Percentiles rank a stretch among this genome's conserved stretches.
phyloP scores from a whole-genome alignment of 2,888 invertebrate species.

The Tridacna crocea region DNA sequence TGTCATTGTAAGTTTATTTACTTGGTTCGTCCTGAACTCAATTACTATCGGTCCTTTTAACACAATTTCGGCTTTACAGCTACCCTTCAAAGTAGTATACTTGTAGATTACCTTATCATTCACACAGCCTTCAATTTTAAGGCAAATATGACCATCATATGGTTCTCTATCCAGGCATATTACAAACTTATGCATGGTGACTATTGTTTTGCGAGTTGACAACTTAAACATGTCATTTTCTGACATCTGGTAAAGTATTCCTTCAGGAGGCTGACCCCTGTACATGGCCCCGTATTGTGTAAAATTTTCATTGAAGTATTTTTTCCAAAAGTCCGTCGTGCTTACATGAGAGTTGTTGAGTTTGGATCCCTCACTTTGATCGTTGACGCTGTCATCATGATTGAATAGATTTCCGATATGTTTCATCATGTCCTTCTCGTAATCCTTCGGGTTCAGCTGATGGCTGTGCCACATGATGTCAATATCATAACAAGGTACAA shows the following conservation, averaged over 20 bases:
- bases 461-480: conserved; percentile 85
- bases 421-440: conserved; percentile 76
- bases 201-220: conserved; percentile 66
- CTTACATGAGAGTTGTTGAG: conserved; percentile 83
- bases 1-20: conserved; percentile 26
- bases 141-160: not conserved
- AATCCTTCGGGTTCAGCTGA: conserved; percentile 82
- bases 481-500: conserved; percentile 85
- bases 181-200: conserved; percentile 42
- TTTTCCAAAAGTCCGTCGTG: conserved; percentile 84
- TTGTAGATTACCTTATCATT: not conserved
- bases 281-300: conserved; percentile 85
- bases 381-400: conserved; percentile 85
- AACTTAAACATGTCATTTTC: conserved; percentile 67
- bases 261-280: conserved; percentile 83
- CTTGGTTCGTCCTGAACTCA: conserved; percentile 18
- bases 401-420: conserved; percentile 82
- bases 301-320: conserved; percentile 82
- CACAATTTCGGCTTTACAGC: not conserved
- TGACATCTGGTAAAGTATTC: conserved; percentile 81
- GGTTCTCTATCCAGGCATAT: not conserved
- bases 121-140: not conserved
- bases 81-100: not conserved
- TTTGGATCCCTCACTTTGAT: conserved; percentile 84
- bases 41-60: conserved; percentile 10